phyloP scores from a whole-genome alignment of 2,113 vertebrate species.

The cat (Felis catus) region F.catus_Fca126_mat1.0 CM031424.1:23714501-23715000 shows the following conservation, averaged over 20 bases:
- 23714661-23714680: neutral
- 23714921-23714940: neutral
- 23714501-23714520: neutral
- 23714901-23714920: neutral
- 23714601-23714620: neutral
- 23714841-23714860: neutral
- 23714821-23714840: slow-evolving; percentile 13
- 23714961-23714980: neutral
- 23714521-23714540: neutral
- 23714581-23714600: neutral
- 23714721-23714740: neutral
- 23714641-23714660: neutral
- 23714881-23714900: neutral
- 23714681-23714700: neutral
- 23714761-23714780: neutral
- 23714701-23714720: neutral
- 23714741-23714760: neutral
- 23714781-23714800: neutral
- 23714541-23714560: neutral
- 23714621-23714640: neutral
- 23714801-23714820: neutral
- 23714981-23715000: neutral
- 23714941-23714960: neutral
- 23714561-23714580: neutral
- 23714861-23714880: neutral